Evolutionary conservation across 2,113 vertebrate species (phyloP).

Genomic region (Mustelus asterias): DNA sequence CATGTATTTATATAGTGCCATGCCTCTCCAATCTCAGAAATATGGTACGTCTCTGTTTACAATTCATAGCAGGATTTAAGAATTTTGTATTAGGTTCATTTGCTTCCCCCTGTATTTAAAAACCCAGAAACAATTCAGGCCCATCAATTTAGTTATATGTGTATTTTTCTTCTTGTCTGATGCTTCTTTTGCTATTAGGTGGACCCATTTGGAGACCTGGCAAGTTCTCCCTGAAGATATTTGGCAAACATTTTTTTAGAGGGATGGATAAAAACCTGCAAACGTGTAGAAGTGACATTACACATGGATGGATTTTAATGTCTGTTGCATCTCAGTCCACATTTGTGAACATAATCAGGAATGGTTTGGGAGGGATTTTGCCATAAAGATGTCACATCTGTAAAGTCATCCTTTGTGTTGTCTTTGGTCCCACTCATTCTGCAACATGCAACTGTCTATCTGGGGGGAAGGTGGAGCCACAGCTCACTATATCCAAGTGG

Average conservation of each 20-base stretch:
- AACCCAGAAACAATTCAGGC: constrained; percentile 6
- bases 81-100: not conserved
- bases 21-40: not conserved
- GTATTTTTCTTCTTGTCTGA: not conserved
- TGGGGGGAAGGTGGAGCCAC: not conserved
- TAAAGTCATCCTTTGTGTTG: not conserved
- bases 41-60: not conserved
- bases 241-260: not conserved
- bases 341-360: not conserved
- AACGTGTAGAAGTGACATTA: not conserved
- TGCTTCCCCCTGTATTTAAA: not conserved
- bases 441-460: not conserved
- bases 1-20: not conserved
- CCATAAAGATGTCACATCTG: not conserved
- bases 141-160: not conserved
- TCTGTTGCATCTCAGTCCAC: not conserved
- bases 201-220: not conserved
- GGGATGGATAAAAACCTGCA: not conserved
- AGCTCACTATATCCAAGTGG: not conserved
- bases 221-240: not conserved
- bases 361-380: not conserved
- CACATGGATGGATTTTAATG: not conserved
- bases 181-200: not conserved
- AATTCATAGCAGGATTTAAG: not conserved
- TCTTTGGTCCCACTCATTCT: not conserved